These are phyloP conservation scores for Emydocephalus ijimae DNA, from an alignment of 2,113 vertebrate species.

Conservation along the genomic window DNA sequence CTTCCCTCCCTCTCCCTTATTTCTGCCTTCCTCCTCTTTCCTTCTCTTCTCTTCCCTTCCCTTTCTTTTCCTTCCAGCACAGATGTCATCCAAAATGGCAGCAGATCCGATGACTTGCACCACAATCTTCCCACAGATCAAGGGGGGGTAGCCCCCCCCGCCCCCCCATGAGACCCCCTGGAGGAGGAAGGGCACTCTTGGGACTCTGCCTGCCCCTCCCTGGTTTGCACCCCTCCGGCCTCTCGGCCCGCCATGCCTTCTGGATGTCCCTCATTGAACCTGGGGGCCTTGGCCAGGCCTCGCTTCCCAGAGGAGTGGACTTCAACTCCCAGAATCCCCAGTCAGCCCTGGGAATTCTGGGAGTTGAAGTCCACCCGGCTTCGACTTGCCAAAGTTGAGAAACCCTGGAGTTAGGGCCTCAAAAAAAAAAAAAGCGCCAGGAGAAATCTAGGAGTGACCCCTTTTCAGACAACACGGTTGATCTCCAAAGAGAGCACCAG, in stretches of 20 bases:
- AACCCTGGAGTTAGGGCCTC: neutral
- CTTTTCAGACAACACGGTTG: neutral
- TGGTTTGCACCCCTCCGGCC: neutral
- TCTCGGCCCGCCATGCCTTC: neutral
- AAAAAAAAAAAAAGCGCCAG: neutral
- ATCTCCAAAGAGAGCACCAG: neutral
- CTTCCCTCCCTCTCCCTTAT: no score
- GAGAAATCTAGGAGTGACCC: neutral
- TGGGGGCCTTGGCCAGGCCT: neutral
- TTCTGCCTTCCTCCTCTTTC: no score
- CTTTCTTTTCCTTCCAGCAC: constrained; percentile 15
- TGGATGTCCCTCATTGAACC: neutral
- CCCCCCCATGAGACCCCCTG: neutral
- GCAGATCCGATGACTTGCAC: neutral
- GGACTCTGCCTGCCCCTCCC: neutral
- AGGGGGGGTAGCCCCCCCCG: neutral
- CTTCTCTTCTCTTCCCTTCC: no score
- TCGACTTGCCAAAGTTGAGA: neutral
- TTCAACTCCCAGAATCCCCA: neutral
- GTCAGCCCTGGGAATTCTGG: neutral
- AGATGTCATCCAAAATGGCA: constrained; percentile 13
- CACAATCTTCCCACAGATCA: neutral
- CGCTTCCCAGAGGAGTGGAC: neutral
- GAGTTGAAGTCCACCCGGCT: neutral
- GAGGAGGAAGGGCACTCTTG: neutral